Base-by-base conservation (phyloP, 2,113 vertebrate genomes). In the Psephotus haematonotus region DNA sequence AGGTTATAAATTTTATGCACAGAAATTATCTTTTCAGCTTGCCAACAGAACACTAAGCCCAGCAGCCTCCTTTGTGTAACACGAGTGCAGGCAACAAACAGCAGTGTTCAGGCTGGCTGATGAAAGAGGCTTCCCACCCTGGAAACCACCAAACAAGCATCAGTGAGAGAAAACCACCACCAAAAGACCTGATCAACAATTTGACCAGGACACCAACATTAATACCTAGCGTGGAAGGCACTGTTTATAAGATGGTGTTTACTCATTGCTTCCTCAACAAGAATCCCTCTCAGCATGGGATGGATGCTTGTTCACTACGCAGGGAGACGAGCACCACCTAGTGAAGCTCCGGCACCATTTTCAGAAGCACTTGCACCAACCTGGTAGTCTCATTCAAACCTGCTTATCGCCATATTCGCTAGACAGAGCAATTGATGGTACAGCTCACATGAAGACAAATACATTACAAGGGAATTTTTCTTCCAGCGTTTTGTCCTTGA, bases 241-340 rank as follows among this genome's bases (percentile, higher is more conserved):
- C 29, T 35, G 18, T 67, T 83, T 6, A 46, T 7, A 41, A 80
- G 19, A 33, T 11, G 33, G 18, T 5, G 29, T 12, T 55, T 55
- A 22, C 12, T 62, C 19, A 7, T 25, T 52, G 10, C 46, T 43
- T 49, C 23, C 41, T 60, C 74, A 57, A 11, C 27, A 27, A 27
- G 29, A 18, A 50, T 18, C 14, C 25, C 37, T 18, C 33, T 39
- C 37, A 33, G 49, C 17, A 52, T 5, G 29, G 2, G 39, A 35
- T 16, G 49, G 59, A 37, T 7, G 29, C 10, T 35, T 7, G 10
- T 1, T 80, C 37, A 9, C 29, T 75, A 43, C 60, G 65, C 79
- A 77, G 60, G 29, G 75, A 27, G 17, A 77, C 85, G 76, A 88
- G 82, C 93, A 93, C 79, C 92, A 94, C 72, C 82, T 93, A 86